These are phyloP conservation scores for Abrostola triplasia DNA, from an alignment of 2,888 invertebrate species.

Conservation along the genomic window DNA sequence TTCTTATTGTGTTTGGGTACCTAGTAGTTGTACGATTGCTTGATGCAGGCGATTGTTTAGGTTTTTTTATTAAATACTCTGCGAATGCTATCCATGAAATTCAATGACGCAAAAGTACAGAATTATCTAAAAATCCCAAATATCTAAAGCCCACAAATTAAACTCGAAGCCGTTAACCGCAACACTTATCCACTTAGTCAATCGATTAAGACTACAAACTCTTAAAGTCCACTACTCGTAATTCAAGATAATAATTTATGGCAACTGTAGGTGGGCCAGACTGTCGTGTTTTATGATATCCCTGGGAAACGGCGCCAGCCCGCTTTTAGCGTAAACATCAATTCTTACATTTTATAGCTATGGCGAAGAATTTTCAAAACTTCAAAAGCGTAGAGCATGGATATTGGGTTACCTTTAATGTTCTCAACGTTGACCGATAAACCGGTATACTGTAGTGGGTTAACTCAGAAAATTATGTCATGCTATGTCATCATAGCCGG, in stretches of 20 bases:
- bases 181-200: not conserved
- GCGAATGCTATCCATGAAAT: too few relatives aligned
- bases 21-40: too few relatives aligned
- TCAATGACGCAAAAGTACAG: too few relatives aligned
- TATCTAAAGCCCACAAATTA: not conserved
- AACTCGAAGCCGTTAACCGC: not conserved
- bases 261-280: constrained; percentile 30
- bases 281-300: constrained; percentile 26
- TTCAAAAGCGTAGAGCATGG: constrained; percentile 1
- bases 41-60: too few relatives aligned
- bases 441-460: too few relatives aligned
- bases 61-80: too few relatives aligned
- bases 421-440: too few relatives aligned
- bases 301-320: constrained; percentile 8
- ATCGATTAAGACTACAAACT: not conserved
- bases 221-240: not conserved
- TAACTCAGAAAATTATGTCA: too few relatives aligned
- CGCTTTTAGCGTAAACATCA: constrained; percentile 28
- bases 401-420: not conserved
- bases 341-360: constrained; percentile 16
- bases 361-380: constrained; percentile 20
- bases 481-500: too few relatives aligned
- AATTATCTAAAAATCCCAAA: too few relatives aligned
- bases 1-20: too few relatives aligned
- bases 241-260: constrained; percentile 14